Percentiles rank a stretch among this genome's conserved stretches.
Evolutionary conservation across 2,888 invertebrate species (phyloP).

Genomic region (Lasioglossum leucozonium): DNA sequence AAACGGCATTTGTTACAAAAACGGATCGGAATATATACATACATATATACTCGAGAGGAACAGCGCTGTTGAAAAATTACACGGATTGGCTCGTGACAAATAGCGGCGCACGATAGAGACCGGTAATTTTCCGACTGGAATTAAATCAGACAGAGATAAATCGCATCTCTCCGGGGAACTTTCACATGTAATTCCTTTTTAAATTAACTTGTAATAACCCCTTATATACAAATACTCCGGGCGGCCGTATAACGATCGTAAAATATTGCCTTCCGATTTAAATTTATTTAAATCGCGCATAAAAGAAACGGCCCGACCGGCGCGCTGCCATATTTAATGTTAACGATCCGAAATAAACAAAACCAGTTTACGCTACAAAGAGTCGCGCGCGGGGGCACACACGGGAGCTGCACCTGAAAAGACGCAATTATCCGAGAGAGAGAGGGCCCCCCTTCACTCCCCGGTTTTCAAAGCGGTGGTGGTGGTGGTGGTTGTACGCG

Average conservation of each 20-base stretch:
- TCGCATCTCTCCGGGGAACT: neutral
- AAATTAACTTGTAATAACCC: conserved; percentile 34
- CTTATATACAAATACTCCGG: conserved; percentile 26
- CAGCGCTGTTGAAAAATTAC: neutral
- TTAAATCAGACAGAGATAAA: conserved; percentile 32
- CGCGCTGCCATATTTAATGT: conserved; percentile 32
- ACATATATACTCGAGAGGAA: neutral
- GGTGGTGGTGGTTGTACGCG: neutral
- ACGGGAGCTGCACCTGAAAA: conserved; percentile 38
- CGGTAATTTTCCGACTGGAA: conserved; percentile 21
- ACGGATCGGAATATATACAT: neutral
- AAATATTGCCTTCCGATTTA: conserved; percentile 39
- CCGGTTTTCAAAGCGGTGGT: conserved; percentile 33
- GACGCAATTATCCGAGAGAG: conserved; percentile 33
- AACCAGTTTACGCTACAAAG: conserved; percentile 51
- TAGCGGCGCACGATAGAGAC: neutral
- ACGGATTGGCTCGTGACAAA: neutral
- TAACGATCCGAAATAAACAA: conserved; percentile 51
- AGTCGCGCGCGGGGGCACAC: conserved; percentile 15
- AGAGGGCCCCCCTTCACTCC: no score
- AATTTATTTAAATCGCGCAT: conserved; percentile 51
- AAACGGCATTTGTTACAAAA: neutral
- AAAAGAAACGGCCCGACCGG: conserved; percentile 16
- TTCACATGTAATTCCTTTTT: conserved; percentile 20
- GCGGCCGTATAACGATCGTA: conserved; percentile 25